phyloP scores from a whole-genome alignment of 64 coral and sea anemone genomes.

The Pocillopora damicornis region DNA sequence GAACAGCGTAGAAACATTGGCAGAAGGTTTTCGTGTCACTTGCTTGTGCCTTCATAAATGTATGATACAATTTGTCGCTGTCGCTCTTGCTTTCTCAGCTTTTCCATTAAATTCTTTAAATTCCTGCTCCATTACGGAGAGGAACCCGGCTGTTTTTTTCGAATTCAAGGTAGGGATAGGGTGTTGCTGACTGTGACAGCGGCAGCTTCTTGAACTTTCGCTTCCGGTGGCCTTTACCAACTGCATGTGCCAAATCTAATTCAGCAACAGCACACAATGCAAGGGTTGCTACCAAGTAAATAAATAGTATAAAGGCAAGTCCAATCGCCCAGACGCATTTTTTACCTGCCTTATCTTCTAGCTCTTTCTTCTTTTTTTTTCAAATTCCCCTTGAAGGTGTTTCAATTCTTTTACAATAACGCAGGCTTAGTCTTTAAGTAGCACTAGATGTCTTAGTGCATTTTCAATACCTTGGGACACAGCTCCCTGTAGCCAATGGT shows the following conservation, averaged over 20 bases:
- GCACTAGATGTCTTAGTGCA: constrained; percentile 39
- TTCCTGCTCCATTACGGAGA: constrained; percentile 19
- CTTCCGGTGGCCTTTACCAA: neutral
- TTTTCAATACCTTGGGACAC: neutral
- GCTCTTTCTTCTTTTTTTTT: neutral
- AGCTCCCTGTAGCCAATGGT: neutral
- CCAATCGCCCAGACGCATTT: neutral
- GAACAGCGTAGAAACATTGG: neutral
- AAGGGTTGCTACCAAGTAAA: neutral
- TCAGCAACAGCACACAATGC: neutral
- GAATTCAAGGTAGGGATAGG: constrained; percentile 46
- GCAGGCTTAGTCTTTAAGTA: constrained; percentile 25
- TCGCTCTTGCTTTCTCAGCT: neutral
- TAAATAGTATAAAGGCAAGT: neutral
- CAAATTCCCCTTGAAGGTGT: neutral
- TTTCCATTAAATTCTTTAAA: constrained; percentile 6
- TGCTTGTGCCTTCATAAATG: neutral
- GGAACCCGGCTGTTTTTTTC: too few relatives aligned
- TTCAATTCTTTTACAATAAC: constrained; percentile 17
- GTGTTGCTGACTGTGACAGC: neutral
- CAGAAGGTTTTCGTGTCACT: constrained; percentile 9
- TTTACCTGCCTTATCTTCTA: neutral
- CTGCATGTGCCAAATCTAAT: constrained; percentile 7
- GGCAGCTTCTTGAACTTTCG: neutral
- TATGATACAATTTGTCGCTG: constrained; percentile 4